Evolutionary conservation across 23 tunicate genomes (phyloP).

Genomic region (Halocynthia roretzi): DNA sequence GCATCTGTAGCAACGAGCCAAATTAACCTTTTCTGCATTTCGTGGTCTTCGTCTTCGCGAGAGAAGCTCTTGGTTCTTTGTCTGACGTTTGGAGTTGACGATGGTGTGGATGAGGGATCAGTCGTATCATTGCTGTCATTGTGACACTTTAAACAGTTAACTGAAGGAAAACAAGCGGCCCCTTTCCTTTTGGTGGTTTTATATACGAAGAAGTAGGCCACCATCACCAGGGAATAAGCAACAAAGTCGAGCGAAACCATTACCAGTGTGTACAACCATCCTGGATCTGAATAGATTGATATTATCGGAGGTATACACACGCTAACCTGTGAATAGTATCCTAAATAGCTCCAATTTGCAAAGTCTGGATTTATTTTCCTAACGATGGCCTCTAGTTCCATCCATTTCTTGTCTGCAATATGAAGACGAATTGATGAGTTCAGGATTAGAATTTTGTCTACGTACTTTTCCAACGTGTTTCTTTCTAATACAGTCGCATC

Average conservation of each 20-base stretch:
- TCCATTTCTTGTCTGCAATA: background rate
- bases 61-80: background rate
- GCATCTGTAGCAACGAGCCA: conserved; percentile 19
- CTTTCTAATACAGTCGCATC: conserved; percentile 23
- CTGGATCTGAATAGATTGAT: conserved; percentile 15
- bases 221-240: conserved; percentile 10
- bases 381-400: background rate
- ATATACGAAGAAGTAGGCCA: conserved; percentile 12
- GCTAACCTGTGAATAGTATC: conserved; percentile 18
- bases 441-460: background rate
- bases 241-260: conserved; percentile 5
- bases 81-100: too few relatives aligned
- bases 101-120: too few relatives aligned
- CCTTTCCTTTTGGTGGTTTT: conserved; percentile 2
- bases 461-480: conserved; percentile 6
- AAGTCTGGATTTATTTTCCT: conserved; percentile 4
- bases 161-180: conserved; percentile 7
- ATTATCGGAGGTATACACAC: conserved; percentile 23
- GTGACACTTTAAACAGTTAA: too few relatives aligned
- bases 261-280: conserved; percentile 6
- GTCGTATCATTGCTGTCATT: too few relatives aligned
- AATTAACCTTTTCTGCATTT: conserved; percentile 19
- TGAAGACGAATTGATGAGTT: background rate
- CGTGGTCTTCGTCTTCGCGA: conserved; percentile 23
- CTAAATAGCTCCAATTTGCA: conserved; percentile 7